These are phyloP conservation scores for Charaxes varanes DNA, from an alignment of 1,140 invertebrate species.

Conservation along the genomic window DNA sequence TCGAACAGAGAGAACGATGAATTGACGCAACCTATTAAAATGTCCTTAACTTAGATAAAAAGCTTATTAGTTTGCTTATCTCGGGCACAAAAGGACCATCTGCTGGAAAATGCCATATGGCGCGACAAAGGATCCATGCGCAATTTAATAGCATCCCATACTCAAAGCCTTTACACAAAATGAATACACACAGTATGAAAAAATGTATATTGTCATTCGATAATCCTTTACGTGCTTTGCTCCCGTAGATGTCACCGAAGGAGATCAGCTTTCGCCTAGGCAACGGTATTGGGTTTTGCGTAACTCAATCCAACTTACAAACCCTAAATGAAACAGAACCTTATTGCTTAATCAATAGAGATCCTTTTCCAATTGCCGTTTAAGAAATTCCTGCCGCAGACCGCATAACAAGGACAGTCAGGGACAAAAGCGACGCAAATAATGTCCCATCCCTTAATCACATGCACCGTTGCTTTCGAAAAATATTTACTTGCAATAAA, in stretches of 20 bases:
- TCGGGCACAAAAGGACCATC: constrained; percentile 57
- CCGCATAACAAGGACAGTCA: constrained; percentile 63
- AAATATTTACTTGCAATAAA: constrained; percentile 63
- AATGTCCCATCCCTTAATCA: constrained; percentile 72
- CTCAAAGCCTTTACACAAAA: constrained; percentile 47
- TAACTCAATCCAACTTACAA: constrained; percentile 57
- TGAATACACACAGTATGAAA: constrained; percentile 55
- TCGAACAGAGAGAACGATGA: too few relatives aligned
- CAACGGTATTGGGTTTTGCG: constrained; percentile 67
- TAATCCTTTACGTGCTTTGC: constrained; percentile 64
- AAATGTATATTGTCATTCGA: constrained; percentile 68
- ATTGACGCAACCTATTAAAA: too few relatives aligned
- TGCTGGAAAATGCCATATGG: constrained; percentile 66
- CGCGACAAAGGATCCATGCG: constrained; percentile 60
- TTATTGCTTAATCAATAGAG: constrained; percentile 32
- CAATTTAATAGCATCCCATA: constrained; percentile 72
- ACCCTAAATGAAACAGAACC: constrained; percentile 22
- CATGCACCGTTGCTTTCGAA: constrained; percentile 66
- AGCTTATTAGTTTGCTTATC: constrained; percentile 37
- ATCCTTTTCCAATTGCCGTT: constrained; percentile 22
- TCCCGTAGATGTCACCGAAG: constrained; percentile 64
- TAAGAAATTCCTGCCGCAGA: constrained; percentile 46
- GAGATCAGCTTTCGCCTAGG: constrained; percentile 66
- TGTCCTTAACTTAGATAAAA: constrained; percentile 13
- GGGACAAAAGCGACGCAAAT: constrained; percentile 61